Evolutionary conservation across 2,113 vertebrate species (phyloP).

Genomic region (Anoplopoma fimbria): DNA sequence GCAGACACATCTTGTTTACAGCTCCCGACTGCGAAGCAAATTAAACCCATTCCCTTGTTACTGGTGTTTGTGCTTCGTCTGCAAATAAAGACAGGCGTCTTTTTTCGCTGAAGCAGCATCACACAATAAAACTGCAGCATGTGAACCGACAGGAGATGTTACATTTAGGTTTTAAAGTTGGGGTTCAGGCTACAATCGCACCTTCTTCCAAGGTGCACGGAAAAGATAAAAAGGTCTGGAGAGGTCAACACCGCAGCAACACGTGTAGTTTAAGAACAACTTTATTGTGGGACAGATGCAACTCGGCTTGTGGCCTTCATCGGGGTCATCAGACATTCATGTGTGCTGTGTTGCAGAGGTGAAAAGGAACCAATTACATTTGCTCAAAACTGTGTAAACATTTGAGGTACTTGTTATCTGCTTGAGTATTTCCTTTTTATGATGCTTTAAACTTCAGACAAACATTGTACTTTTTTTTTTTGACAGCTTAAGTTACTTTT

Average conservation of each 20-base stretch:
- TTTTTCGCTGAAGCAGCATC: constrained; percentile 58
- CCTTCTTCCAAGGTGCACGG: not conserved
- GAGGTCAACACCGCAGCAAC: not conserved
- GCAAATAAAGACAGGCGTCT: constrained; percentile 2
- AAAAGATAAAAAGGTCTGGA: not conserved
- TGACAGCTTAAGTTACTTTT: not conserved
- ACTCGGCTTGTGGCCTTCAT: not conserved
- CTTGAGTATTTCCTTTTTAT: not conserved
- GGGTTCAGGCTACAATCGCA: not conserved
- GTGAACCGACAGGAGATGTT: constrained; percentile 4
- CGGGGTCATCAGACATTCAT: not conserved
- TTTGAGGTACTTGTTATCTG: not conserved
- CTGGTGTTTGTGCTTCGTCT: constrained; percentile 29
- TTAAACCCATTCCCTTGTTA: constrained; percentile 57
- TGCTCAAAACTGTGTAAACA: not conserved
- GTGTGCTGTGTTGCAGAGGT: not conserved
- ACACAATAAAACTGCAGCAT: constrained; percentile 18
- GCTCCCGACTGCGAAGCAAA: constrained; percentile 51
- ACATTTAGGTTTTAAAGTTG: constrained; percentile 32
- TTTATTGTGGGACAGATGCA: not conserved
- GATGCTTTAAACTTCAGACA: not conserved
- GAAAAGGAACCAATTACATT: not conserved
- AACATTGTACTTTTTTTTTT: not conserved
- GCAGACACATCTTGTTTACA: constrained; percentile 59
- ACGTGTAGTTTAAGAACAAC: not conserved